phyloP scores from a whole-genome alignment of 2,888 invertebrate species.

The Neuroscelio doddi region DNA sequence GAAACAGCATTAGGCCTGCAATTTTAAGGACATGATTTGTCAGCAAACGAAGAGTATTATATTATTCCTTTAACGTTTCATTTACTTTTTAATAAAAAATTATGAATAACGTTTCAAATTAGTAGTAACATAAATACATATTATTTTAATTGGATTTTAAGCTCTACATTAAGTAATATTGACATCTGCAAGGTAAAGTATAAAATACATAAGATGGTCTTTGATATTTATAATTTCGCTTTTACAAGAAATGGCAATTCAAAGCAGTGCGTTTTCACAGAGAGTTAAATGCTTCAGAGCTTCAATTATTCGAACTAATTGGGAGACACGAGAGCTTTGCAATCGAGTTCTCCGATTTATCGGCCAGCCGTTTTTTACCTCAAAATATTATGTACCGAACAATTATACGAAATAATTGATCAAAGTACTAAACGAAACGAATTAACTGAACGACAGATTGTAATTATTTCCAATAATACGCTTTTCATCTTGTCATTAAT shows the following conservation, averaged over 20 bases:
- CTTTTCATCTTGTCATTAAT: too few relatives aligned
- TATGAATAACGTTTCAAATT: not conserved
- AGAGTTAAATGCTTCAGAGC: slow-evolving; percentile 13
- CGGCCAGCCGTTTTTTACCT: slow-evolving; percentile 32
- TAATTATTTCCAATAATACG: too few relatives aligned
- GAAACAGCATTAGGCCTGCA: slow-evolving; percentile 40
- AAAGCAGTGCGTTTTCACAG: slow-evolving; percentile 28
- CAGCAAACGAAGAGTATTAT: slow-evolving; percentile 31
- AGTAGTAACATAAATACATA: too few relatives aligned
- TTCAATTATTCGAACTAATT: slow-evolving; percentile 22
- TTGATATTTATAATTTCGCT: slow-evolving; percentile 37
- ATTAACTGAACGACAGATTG: too few relatives aligned
- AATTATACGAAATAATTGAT: slow-evolving; percentile 46
- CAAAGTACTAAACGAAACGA: slow-evolving; percentile 18
- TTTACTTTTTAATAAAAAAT: slow-evolving; percentile 11
- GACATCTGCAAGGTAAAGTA: slow-evolving; percentile 25
- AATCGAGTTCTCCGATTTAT: slow-evolving; percentile 44
- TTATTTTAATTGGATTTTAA: too few relatives aligned
- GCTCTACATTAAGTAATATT: too few relatives aligned
- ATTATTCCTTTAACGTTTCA: slow-evolving; percentile 38
- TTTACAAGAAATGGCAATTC: slow-evolving; percentile 28
- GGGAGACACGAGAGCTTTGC: slow-evolving; percentile 33
- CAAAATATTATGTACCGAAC: slow-evolving; percentile 48
- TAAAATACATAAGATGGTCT: slow-evolving; percentile 40
- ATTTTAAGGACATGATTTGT: slow-evolving; percentile 47